phyloP scores from a whole-genome alignment of 2,797 vertebrate genomes.

The Alca torda region DNA sequence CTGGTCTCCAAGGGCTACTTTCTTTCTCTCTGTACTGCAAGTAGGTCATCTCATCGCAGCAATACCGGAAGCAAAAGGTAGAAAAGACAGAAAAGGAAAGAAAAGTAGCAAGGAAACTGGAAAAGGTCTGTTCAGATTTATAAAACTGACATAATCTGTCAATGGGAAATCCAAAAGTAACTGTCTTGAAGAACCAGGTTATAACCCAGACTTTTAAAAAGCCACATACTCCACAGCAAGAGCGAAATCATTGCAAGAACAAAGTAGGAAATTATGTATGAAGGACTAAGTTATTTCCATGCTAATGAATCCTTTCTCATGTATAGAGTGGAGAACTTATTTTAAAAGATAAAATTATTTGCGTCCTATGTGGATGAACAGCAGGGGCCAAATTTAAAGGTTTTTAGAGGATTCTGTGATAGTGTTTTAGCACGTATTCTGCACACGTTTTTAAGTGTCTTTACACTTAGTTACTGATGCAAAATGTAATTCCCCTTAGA shows the following conservation, averaged over 20 bases:
- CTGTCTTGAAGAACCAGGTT: neutral
- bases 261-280: neutral
- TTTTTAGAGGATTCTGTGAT: neutral
- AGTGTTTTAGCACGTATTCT: neutral
- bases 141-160: neutral
- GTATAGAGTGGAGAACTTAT: neutral
- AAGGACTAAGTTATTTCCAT: neutral
- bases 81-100: neutral
- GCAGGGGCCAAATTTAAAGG: neutral
- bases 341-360: neutral
- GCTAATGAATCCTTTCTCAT: neutral
- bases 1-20: slow-evolving; percentile 18
- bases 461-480: neutral
- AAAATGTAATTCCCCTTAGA: neutral
- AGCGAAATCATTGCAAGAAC: neutral
- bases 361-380: neutral
- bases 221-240: neutral
- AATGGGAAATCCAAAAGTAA: neutral
- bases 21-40: neutral
- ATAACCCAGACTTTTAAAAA: neutral
- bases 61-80: neutral
- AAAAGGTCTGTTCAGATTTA: neutral
- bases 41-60: neutral
- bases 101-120: neutral
- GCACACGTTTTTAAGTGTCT: neutral